phyloP scores from a whole-genome alignment of 2,113 vertebrate genomes.

The Mugil cephalus region DNA sequence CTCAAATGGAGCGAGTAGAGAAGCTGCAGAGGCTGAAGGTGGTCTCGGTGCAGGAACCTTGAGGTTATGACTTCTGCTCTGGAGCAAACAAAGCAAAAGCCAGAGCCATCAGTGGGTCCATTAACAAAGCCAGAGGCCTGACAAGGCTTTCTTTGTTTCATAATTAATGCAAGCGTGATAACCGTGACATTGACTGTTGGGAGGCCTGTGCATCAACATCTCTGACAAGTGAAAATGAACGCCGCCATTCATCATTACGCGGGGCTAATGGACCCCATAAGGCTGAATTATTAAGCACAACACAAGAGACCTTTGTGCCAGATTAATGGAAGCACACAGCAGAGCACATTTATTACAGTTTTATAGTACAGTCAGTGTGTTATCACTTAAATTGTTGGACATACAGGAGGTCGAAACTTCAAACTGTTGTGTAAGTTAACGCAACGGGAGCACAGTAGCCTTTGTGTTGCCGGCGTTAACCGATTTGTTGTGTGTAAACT shows the following conservation, averaged over 20 bases:
- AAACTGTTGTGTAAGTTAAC: conserved; percentile 44
- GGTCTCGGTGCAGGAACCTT: conserved; percentile 41
- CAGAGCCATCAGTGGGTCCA: conserved; percentile 57
- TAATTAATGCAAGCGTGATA: conserved; percentile 80
- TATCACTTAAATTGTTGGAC: conserved; percentile 42
- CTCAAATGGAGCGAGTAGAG: conserved; percentile 11
- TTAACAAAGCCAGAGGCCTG: conserved; percentile 67
- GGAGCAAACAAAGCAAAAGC: conserved; percentile 64
- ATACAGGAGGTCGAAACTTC: conserved; percentile 34
- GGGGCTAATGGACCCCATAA: conserved; percentile 72
- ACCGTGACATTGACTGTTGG: conserved; percentile 72
- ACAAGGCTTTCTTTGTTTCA: conserved; percentile 74
- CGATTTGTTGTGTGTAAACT: conserved; percentile 18
- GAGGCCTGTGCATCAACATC: conserved; percentile 63
- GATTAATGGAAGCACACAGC: conserved; percentile 63
- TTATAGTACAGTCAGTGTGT: conserved; percentile 38
- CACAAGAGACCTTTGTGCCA: conserved; percentile 76
- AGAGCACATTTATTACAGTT: conserved; percentile 50
- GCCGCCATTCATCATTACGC: conserved; percentile 69
- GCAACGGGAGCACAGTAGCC: conserved; percentile 21
- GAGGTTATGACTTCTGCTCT: conserved; percentile 67
- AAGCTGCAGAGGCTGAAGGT: conserved; percentile 17
- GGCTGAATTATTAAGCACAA: conserved; percentile 76
- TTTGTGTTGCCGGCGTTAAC: conserved; percentile 44
- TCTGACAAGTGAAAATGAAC: conserved; percentile 73